phyloP scores from a whole-genome alignment of 2,797 vertebrate genomes.

The Sebastes hubbsi region DNA sequence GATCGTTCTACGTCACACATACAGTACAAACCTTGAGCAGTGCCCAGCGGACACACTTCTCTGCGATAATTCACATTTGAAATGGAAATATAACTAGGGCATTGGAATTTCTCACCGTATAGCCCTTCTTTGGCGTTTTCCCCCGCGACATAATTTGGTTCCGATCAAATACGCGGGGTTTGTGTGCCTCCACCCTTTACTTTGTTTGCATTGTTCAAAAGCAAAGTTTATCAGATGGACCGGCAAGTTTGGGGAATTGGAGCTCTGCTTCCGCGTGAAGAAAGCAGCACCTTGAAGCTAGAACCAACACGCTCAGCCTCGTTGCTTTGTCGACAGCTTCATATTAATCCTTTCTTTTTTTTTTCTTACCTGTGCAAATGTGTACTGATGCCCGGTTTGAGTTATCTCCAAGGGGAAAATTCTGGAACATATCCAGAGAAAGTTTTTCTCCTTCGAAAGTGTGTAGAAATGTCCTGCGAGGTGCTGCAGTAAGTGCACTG shows the following conservation, averaged over 20 bases:
- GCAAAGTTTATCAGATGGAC: slow-evolving; percentile 54
- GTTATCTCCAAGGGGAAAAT: slow-evolving; percentile 23
- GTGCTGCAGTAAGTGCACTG: neutral
- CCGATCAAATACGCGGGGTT: slow-evolving; percentile 28
- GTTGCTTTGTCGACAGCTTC: slow-evolving; percentile 48
- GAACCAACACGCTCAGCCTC: slow-evolving; percentile 25
- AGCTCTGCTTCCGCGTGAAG: slow-evolving; percentile 22
- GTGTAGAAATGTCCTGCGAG: neutral
- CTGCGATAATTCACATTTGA: slow-evolving; percentile 25
- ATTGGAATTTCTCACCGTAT: slow-evolving; percentile 21
- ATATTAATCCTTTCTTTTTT: slow-evolving; percentile 65
- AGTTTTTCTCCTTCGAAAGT: slow-evolving; percentile 21
- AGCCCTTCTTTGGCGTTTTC: slow-evolving; percentile 7
- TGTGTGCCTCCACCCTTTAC: slow-evolving; percentile 11
- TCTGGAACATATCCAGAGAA: slow-evolving; percentile 33
- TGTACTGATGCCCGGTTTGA: slow-evolving; percentile 33
- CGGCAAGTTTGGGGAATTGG: slow-evolving; percentile 42
- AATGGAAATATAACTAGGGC: slow-evolving; percentile 18
- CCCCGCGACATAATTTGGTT: slow-evolving; percentile 31
- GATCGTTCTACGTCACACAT: neutral
- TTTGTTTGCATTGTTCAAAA: slow-evolving; percentile 53
- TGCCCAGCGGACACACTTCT: neutral
- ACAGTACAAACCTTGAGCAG: slow-evolving; percentile 20
- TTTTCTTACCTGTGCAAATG: slow-evolving; percentile 39
- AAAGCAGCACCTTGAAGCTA: slow-evolving; percentile 53